Base-by-base conservation (phyloP, 2,888 invertebrate species). In the Drosophila austrosaltans region DNA sequence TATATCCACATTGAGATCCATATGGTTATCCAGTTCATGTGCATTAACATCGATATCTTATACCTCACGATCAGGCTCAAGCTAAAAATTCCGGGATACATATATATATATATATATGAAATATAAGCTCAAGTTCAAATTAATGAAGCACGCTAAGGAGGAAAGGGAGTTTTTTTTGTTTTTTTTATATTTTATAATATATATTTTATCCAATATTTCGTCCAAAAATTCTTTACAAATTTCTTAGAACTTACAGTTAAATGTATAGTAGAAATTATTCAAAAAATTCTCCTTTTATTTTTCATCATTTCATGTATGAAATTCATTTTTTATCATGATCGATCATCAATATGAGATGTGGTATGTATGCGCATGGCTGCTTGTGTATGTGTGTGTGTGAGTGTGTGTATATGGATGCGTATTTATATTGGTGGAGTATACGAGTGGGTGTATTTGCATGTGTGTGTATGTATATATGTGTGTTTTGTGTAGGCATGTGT, bases 201-300 rank as follows among this genome's bases (percentile, higher is more conserved):
- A 86, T 86, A 84, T 75, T 84, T 86, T 85, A 85, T 89, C 88
- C 85, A 86, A 89, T 86, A 86, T 86, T 89, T 86, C 86, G 89
- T 86, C 89, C 86, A 86, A 86, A 83, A 89, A 86, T 86, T 86
- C 85, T 86, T 86, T 86, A 86, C 85, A 86, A 85, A 86, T 89
- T 86, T 86, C 85, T 87, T 86, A 89, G 85, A 86, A 89, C 89
- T 86, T 86, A 86, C 85, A 85, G 88, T 85, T 89, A 87, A 87
- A 80, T 85, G 89, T 89, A 89, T 86, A 81, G 89, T 86, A 86
- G 85, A 86, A 89, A 89, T 86, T 89, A 89, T 89, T 86, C 83
- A 89, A 86, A 86, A 85, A 86, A 88, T 74, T 86, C 77, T 54
- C 66, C 77, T 71, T 73, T 68, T 16, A 16, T 16, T 60, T 72